These are phyloP conservation scores for Coryphaenoides rupestris DNA, from an alignment of 2,113 vertebrate species.

Conservation along the genomic window DNA sequence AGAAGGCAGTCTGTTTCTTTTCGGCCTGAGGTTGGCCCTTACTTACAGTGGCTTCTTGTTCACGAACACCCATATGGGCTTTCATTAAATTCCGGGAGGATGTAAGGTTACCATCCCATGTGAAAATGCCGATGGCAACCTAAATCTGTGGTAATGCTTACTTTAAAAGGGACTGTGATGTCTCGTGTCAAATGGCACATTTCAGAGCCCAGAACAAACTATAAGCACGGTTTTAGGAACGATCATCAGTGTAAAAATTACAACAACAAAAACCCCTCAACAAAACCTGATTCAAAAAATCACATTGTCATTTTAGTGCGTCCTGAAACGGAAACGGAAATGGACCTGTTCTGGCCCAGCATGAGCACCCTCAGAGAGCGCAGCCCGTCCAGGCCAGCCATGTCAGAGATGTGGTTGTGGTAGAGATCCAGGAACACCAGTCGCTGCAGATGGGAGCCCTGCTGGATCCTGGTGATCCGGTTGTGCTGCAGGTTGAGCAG, in stretches of 20 bases:
- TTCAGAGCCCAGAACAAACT: background rate
- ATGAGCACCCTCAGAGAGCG: conserved; percentile 84
- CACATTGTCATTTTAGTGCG: no score
- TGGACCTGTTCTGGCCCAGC: conserved; percentile 95
- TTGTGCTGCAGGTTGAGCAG: conserved; percentile 93
- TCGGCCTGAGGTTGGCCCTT: conserved; percentile 1
- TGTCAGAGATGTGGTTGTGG: conserved; percentile 88
- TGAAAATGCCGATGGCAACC: conserved; percentile 24
- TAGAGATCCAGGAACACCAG: conserved; percentile 91
- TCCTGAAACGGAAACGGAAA: no score
- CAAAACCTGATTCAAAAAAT: no score
- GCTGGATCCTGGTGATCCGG: conserved; percentile 83
- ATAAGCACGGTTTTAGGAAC: no score
- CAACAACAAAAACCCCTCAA: no score
- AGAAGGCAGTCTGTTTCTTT: conserved; percentile 5
- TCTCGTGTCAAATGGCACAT: conserved; percentile 25
- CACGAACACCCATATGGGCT: conserved; percentile 17
- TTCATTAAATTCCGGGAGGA: conserved; percentile 19
- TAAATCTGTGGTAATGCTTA: conserved; percentile 25
- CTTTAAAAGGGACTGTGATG: conserved; percentile 8
- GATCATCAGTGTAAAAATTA: no score
- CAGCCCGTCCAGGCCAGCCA: conserved; percentile 83
- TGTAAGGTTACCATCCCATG: conserved; percentile 15
- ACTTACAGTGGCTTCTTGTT: conserved; percentile 26
- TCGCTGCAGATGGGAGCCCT: conserved; percentile 82